These are phyloP conservation scores for Volucella bombylans DNA, from an alignment of 2,888 invertebrate species.

Conservation along the genomic window DNA sequence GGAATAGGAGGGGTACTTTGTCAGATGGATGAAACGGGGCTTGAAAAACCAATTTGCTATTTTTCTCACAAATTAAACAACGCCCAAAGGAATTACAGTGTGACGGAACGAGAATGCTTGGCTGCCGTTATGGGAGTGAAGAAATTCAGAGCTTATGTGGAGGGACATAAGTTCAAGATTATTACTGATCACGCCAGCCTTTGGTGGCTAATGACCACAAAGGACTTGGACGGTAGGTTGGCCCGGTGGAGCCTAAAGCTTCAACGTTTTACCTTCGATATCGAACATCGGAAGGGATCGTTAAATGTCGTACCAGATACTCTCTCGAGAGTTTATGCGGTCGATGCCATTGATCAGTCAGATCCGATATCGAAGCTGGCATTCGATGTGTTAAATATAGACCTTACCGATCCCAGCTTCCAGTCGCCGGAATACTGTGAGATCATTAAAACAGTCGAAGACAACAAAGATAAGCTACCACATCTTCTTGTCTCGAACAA, in stretches of 20 bases:
- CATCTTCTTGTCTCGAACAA: slow-evolving; percentile 45
- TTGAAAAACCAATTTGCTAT: slow-evolving; percentile 20
- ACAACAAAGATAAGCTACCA: slow-evolving; percentile 6
- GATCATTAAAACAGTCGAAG: neutral
- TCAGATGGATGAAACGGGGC: neutral
- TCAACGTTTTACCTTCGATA: slow-evolving; percentile 67
- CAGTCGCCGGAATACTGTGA: neutral
- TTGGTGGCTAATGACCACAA: neutral
- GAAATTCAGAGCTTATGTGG: neutral
- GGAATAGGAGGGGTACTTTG: slow-evolving; percentile 9
- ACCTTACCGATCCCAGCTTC: slow-evolving; percentile 20
- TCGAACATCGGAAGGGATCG: slow-evolving; percentile 50
- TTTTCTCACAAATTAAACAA: slow-evolving; percentile 28
- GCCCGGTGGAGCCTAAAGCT: slow-evolving; percentile 74
- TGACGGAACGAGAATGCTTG: slow-evolving; percentile 34
- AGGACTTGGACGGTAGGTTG: slow-evolving; percentile 49
- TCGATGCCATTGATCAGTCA: slow-evolving; percentile 48
- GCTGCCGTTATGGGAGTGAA: slow-evolving; percentile 4
- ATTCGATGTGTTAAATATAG: neutral
- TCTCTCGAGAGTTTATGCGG: slow-evolving; percentile 55
- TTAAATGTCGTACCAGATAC: slow-evolving; percentile 75
- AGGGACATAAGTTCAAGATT: neutral
- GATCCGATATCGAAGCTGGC: slow-evolving; percentile 18
- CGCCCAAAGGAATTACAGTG: slow-evolving; percentile 29
- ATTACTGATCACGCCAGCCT: slow-evolving; percentile 9